Base-by-base conservation (phyloP, 1,140 invertebrate species). In the Formica exsecta region DNA sequence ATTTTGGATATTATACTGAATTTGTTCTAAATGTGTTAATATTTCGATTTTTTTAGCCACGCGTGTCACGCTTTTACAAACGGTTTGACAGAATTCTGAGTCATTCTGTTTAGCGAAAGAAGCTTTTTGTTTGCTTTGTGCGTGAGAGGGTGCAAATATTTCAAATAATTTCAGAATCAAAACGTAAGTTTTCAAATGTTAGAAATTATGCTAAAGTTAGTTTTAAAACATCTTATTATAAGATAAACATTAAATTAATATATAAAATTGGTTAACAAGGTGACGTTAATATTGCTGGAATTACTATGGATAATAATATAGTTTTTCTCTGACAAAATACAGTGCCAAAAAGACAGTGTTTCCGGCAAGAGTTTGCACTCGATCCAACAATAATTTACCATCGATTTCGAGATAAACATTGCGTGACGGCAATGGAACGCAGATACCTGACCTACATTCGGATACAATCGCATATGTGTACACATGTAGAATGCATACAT, bases 321-420 rank as follows among this genome's bases (percentile, higher is more conserved):
- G 38, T 74, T 38, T 62, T 9, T 51, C 13, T 48, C 13, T 19
- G 48, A 51, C 48, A 51, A 51, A 51, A 51, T 4, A 70, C 68
- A 73, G 25, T 38, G 38, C 38, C 38, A 83, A 83, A 83, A 83
- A 59, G 62, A 61, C 22, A 74, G 38, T 74, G 66, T 83, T 83
- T 83, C 79, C 68, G 66, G 68, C 38, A 51, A 51, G 54, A 1
- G 38, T 68, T 83, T 83, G 79, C 54, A 83, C 79, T 83, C 79
- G 54, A 83, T 83, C 68, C 51, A 48, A 57, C 68, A 83, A 83
- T 83, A 83, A 83, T 83, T 83, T 57, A 74, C 68, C 79, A 83
- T 83, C 79, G 79, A 83, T 83, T 83, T 83, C 57, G 54, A 83
- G 79, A 83, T 83, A 83, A 83, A 83, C 79, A 83, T 83, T 83